phyloP scores from a whole-genome alignment of 2,797 vertebrate species.

The Naso thynnoides region DNA sequence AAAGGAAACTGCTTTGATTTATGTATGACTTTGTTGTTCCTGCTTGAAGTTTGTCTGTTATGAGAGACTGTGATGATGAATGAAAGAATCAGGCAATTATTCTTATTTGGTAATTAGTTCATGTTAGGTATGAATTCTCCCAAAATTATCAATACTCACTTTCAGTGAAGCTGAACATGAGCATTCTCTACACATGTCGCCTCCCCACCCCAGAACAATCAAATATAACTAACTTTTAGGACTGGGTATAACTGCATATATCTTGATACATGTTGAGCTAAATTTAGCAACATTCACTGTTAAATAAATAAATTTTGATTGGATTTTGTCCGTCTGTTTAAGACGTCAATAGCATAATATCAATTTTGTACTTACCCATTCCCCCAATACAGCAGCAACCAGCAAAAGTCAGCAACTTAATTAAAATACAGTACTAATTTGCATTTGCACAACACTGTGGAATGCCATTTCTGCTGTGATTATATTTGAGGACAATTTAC shows the following conservation, averaged over 20 bases:
- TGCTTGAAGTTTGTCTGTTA: conserved; percentile 84
- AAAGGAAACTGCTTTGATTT: conserved; percentile 88
- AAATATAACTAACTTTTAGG: conserved; percentile 47
- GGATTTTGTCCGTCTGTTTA: conserved; percentile 16
- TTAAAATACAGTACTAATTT: conserved; percentile 26
- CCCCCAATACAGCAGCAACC: conserved; percentile 24
- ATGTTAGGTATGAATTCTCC: conserved; percentile 74
- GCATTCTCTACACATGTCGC: conserved; percentile 52
- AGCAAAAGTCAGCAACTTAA: conserved; percentile 40
- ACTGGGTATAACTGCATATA: conserved; percentile 2
- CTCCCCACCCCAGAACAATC: conserved; percentile 61
- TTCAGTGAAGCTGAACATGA: conserved; percentile 58
- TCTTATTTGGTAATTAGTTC: conserved; percentile 87
- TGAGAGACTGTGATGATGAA: conserved; percentile 79
- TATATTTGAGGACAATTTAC: conserved; percentile 21
- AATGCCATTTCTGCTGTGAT: conserved; percentile 11
- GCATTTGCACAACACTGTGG: conserved; percentile 12
- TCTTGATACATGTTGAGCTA: conserved; percentile 13
- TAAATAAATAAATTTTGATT: conserved; percentile 27
- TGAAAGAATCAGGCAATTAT: conserved; percentile 77
- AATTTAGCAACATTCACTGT: conserved; percentile 23
- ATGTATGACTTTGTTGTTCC: conserved; percentile 86
- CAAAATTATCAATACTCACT: conserved; percentile 61
- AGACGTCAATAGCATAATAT: conserved; percentile 1
- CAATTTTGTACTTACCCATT: conserved; percentile 15